Base-by-base conservation (phyloP, 2,797 vertebrate genomes). In the Paratrypauchen microcephalus region DNA sequence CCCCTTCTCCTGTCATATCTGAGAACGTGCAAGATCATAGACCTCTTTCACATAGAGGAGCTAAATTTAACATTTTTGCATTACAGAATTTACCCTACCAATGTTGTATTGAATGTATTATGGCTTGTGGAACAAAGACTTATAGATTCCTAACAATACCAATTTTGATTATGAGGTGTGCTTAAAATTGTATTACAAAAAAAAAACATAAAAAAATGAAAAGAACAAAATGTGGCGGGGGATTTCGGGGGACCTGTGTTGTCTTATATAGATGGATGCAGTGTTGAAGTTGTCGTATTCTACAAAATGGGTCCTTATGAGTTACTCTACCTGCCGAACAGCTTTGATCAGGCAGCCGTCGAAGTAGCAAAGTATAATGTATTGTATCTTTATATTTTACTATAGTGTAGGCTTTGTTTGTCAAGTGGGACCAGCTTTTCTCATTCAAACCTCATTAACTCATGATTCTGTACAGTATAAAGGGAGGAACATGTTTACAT, bases 61-160 rank as follows among this genome's bases (percentile, higher is more conserved):
- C 91, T 93, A 93, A 94, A 94, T 93, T 60, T 94, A 92, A 94
- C 90, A 87, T 96, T 95, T 95, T 92, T 93, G 93, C 18, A 19
- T 60, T 60, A 77, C 81, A 83, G 71, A 79, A 86, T 96, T 60
- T 94, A 95, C 93, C 93, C 94, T 91, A 87, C 86, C 87, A 92
- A 92, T 94, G 93, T 94, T 94, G 91, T 93, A 92, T 92, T 92
- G 92, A 92, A 94, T 94, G 90, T 88, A 91, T 86, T 85, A 86
- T 84, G 80, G 89, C 82, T 80, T 82, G 81, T 82, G 66, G 60
- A 88, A 85, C 76, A 87, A 85, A 88, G 81, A 86, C 78, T 75
- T 85, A 78, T 82, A 87, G 78, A 87, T 86, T 88, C 80, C 74
- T 84, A 84, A 84, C 80, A 83, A 87, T 83, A 87, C 72, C 82